Evolutionary conservation across 1,140 invertebrate genomes (phyloP), one percentile per base, ranked within the genome.

Genomic region (Caenorhabditis remanei): DNA sequence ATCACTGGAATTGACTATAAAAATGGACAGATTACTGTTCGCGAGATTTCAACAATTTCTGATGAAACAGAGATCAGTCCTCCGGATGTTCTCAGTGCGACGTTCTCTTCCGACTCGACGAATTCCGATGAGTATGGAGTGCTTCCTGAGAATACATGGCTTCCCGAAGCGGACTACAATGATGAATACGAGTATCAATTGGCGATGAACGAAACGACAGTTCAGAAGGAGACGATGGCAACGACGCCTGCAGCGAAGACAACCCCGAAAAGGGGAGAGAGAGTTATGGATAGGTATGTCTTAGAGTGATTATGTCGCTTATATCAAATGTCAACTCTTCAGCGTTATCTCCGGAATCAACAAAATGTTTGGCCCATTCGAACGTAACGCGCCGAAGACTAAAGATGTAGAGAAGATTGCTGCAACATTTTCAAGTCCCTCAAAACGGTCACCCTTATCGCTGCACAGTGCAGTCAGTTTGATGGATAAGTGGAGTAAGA

Each of bases 1-100:
- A 82, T 88, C 40, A 88, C 87, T 67, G 87, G 87, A 85, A 24
- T 85, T 16, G 24, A 56, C 5, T 32, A 85, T 11, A 24, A 71
- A n/a, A 55, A 85, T 58, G 87, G 87, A 85, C 83, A 85, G 32
- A 58, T 88, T 3, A 50, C 65, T 16, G 53, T 48, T n/a, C 9
- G 41, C 16, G 79, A 82, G 50, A 11, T 16, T 14, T 53, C 50
- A 32, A 32, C 32, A 32, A 32, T 32, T 32, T 32, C 32, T 32
- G 32, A 32, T 32, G 32, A 32, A 32, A 32, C 32, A 32, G 32
- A 32, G 32, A 32, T 32, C 32, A 1, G 32, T 32, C 32, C 32
- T 32, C 32, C 32, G 32, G 32, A 32, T 32, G 2, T 32, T 32
- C 32, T 32, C 32, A 32, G 32, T 32, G 32, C 32, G 32, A 32